phyloP scores from a whole-genome alignment of 53 echinoderm and acorn worm species.

The Stichopus horrens region DNA sequence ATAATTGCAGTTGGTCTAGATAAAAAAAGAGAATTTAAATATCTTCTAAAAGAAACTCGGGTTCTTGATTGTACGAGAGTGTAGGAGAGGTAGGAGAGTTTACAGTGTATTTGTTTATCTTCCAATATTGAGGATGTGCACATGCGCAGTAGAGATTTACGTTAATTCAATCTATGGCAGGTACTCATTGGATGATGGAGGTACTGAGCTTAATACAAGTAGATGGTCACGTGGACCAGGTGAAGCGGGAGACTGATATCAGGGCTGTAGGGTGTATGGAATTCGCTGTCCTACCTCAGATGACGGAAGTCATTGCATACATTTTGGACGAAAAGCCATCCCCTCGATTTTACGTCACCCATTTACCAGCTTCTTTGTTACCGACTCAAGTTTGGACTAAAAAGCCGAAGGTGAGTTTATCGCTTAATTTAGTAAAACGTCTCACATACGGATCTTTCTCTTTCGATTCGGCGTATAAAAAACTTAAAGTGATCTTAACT shows the following conservation, averaged over 20 bases:
- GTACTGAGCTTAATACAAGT: not conserved
- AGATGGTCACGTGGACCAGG: slow-evolving; percentile 10
- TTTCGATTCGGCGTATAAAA: not conserved
- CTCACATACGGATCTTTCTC: no score
- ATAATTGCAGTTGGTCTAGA: no score
- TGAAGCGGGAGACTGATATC: not conserved
- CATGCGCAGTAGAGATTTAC: no score
- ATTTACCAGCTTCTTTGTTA: not conserved
- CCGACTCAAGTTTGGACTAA: slow-evolving; percentile 23
- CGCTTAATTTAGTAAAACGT: no score
- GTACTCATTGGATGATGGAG: slow-evolving; percentile 35
- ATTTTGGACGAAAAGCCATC: not conserved
- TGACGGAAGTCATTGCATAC: not conserved
- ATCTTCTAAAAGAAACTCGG: no score
- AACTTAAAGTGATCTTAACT: no score
- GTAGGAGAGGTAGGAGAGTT: no score
- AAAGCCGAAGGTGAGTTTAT: not conserved
- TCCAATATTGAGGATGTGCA: no score
- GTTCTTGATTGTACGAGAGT: no score
- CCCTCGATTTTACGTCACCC: not conserved
- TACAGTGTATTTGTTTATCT: no score
- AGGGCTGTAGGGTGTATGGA: not conserved
- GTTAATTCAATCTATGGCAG: not conserved
- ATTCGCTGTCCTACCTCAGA: not conserved
- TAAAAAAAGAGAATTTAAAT: no score